Conservation (phyloP, 2,888 invertebrate species). For the Lepidochitona cinerea region DNA sequence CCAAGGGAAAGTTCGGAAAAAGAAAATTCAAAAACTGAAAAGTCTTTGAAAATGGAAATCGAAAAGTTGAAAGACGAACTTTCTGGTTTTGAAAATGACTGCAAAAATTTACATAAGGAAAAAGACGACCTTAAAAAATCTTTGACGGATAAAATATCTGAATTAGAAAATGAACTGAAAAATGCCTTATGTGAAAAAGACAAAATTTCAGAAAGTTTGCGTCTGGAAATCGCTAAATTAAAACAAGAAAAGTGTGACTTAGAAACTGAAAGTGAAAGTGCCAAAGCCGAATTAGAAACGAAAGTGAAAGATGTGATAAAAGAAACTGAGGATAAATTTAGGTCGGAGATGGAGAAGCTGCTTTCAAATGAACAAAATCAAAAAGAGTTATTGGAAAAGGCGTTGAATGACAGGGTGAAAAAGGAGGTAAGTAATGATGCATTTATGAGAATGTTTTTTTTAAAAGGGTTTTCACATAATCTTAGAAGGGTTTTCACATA, state of each 20-base stretch:
- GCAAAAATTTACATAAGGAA: neutral
- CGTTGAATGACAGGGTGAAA: slow-evolving; percentile 26
- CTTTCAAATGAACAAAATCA: slow-evolving; percentile 19
- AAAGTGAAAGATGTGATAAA: slow-evolving; percentile 27
- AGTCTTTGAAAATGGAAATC: neutral
- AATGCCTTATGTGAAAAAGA: neutral
- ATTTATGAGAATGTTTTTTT: too few species aligned
- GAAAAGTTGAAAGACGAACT: neutral
- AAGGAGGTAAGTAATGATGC: slow-evolving; percentile 9
- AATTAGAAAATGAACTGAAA: neutral
- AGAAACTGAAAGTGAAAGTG: slow-evolving; percentile 1
- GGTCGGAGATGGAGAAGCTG: slow-evolving; percentile 35
- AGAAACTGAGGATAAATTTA: slow-evolving; percentile 41
- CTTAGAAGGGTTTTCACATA: too few species aligned
- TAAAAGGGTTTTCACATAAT: too few species aligned
- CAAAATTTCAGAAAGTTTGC: neutral
- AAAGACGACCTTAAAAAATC: neutral
- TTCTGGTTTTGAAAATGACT: neutral
- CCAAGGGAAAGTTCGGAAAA: neutral
- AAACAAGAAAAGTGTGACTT: neutral
- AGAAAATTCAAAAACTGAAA: neutral
- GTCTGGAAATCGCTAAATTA: neutral
- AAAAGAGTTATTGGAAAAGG: slow-evolving; percentile 21
- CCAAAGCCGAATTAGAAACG: slow-evolving; percentile 23
- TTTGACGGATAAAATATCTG: neutral